Conservation (phyloP, 2,113 vertebrate species). For the Platichthys stellatus region DNA sequence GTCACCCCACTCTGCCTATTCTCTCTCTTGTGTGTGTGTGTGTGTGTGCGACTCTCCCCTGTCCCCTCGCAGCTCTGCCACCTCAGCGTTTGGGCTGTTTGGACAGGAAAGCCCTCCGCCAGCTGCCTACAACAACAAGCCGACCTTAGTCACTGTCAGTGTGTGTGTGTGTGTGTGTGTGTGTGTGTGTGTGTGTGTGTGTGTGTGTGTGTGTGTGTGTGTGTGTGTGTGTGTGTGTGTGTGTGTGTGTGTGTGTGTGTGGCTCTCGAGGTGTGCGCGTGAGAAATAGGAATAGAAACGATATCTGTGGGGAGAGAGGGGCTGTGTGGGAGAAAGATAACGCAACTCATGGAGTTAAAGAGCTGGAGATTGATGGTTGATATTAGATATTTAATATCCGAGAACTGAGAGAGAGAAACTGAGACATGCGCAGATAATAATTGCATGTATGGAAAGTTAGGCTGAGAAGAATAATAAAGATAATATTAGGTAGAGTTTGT, state of each 20-base stretch:
- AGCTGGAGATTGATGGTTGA: conserved; percentile 18
- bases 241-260: conserved; percentile 39
- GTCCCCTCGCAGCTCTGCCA: conserved; percentile 73
- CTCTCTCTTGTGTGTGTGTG: conserved; percentile 25
- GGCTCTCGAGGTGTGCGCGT: not conserved
- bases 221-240: conserved; percentile 38
- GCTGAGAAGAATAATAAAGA: not conserved
- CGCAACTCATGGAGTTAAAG: conserved; percentile 36
- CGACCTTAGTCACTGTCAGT: conserved; percentile 57
- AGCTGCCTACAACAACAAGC: conserved; percentile 78
- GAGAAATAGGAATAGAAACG: not conserved
- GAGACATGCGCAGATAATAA: not conserved
- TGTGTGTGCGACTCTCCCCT: not conserved
- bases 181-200: conserved; percentile 33
- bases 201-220: conserved; percentile 38
- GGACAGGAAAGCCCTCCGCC: conserved; percentile 77
- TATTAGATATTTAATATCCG: conserved; percentile 1
- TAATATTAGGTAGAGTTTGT: not conserved
- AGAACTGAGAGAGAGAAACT: no score
- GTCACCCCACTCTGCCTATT: conserved; percentile 63
- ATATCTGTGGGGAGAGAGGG: conserved; percentile 5
- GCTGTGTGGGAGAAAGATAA: conserved; percentile 28
- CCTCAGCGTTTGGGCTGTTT: conserved; percentile 79
- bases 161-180: conserved; percentile 22
- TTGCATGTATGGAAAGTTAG: not conserved